Conservation (phyloP, 2,113 vertebrate species). For the Paedocypris sp. region DNA sequence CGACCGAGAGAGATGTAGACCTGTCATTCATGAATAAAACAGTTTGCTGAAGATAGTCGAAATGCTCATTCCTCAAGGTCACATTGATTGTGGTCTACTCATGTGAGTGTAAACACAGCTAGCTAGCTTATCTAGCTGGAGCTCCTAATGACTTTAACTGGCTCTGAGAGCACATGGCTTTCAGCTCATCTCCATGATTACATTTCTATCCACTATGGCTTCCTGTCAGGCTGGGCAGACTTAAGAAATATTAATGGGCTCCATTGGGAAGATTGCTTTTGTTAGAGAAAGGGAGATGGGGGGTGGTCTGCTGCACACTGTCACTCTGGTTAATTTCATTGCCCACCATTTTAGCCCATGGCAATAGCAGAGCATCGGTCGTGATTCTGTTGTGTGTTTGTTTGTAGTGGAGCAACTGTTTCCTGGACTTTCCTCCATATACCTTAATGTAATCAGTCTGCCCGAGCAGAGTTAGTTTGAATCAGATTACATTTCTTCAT, state of each 20-base stretch:
- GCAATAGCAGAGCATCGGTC: slow-evolving; percentile 8
- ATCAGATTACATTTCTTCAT: neutral
- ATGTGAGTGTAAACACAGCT: neutral
- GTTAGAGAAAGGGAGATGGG: slow-evolving; percentile 16
- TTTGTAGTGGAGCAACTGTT: slow-evolving; percentile 13
- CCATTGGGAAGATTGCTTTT: slow-evolving; percentile 44
- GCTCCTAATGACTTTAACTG: slow-evolving; percentile 5
- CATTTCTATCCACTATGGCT: slow-evolving; percentile 38
- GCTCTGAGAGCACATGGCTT: neutral
- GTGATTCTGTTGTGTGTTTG: slow-evolving; percentile 3
- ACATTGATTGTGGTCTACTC: neutral
- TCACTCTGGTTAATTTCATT: slow-evolving; percentile 44
- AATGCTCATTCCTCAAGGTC: too few species aligned
- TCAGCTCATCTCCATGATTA: slow-evolving; percentile 42
- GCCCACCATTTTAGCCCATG: slow-evolving; percentile 29
- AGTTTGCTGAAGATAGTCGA: too few species aligned
- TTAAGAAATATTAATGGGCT: slow-evolving; percentile 44
- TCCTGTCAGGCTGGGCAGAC: slow-evolving; percentile 31
- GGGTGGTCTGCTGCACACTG: slow-evolving; percentile 29
- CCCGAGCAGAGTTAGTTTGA: slow-evolving; percentile 21
- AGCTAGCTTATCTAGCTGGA: slow-evolving; percentile 1
- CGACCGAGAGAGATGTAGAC: neutral
- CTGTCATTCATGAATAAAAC: neutral
- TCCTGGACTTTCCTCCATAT: neutral
- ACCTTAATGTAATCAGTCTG: slow-evolving; percentile 33